These are phyloP conservation scores for Coenonympha glycerion DNA, from an alignment of 2,888 invertebrate species.

Conservation along the genomic window DNA sequence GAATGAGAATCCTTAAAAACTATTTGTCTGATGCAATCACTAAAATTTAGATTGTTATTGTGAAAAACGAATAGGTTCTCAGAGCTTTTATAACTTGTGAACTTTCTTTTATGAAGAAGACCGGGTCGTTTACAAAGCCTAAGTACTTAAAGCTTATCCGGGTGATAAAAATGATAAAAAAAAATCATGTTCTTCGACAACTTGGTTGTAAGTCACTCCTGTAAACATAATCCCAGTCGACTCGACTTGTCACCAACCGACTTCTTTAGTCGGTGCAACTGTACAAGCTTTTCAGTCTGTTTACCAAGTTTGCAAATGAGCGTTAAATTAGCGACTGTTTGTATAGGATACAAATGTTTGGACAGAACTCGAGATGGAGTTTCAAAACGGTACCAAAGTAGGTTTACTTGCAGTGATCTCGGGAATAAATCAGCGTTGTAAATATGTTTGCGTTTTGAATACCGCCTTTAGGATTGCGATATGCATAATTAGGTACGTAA, in stretches of 20 bases:
- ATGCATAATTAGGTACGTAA: constrained; percentile 10
- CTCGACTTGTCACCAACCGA: neutral
- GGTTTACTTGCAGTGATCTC: neutral
- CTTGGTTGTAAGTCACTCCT: too few species aligned
- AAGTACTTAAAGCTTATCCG: too few species aligned
- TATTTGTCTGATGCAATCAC: too few species aligned
- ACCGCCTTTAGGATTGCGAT: constrained; percentile 2
- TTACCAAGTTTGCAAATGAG: constrained; percentile 21
- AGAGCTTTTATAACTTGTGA: too few species aligned
- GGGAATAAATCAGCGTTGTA: constrained; percentile 12
- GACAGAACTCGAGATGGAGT: constrained; percentile 11
- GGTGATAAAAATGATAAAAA: too few species aligned
- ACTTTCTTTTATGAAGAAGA: too few species aligned
- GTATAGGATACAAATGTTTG: constrained; percentile 12
- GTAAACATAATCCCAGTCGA: too few species aligned
- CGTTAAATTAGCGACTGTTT: constrained; percentile 17
- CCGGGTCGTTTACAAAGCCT: too few species aligned
- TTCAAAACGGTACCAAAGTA: constrained; percentile 6
- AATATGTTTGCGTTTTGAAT: constrained; percentile 5
- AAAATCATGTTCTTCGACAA: too few species aligned
- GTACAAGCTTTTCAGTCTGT: constrained; percentile 4
- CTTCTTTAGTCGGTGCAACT: neutral
- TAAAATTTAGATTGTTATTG: too few species aligned
- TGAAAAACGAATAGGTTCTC: too few species aligned
- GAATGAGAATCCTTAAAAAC: too few species aligned